Base-by-base conservation (phyloP, 2,888 invertebrate species). In the Ochropleura leucogaster region DNA sequence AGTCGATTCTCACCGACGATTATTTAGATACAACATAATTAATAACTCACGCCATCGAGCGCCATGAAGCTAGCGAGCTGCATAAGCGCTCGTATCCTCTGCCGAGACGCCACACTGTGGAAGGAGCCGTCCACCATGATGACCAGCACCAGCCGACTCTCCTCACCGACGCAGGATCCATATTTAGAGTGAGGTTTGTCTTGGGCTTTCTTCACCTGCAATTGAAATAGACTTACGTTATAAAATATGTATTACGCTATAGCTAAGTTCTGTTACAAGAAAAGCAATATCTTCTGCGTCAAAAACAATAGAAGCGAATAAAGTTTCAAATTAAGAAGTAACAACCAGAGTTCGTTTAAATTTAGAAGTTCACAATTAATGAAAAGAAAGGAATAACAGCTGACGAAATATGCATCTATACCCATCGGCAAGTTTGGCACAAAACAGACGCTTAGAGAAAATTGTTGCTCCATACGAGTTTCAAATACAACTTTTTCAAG, bases 61-160 rank as follows among this genome's bases (percentile, higher is more conserved):
- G 97, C 97, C 93, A 98, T 97, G 91, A 97, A 98, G 89, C 97
- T 97, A n/a, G 98, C 97, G 60, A 98, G 96, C 88, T 98, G 97
- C 95, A 97, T 97, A 79, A 98, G 96, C 74, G 98, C 97, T 46
- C 97, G 96, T 85, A 98, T 97, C 90, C 97, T 97, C 80, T 97
- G 97, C 74, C 96, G 95, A 49, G 98, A 97, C 83, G 97, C 95
- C 88, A 98, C 97, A 79, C 95, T 96, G 69, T 97, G 96, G 89
- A 97, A 97, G 87, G 97, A 97, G 68, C 97, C 97, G 90, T 98
- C 98, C 77, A 98, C 93, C 51, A 98, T 94, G 72, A 98, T 95
- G 72, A 97, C 97, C 66, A 98, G 96, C 63, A 98, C 95, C 74
- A 97, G 97, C 46, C 94, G 89, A 81, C 92, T 94, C 87, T 96